Evolutionary conservation across 2,113 vertebrate genomes (phyloP), one percentile per base, ranked within the genome.

Genomic region (Chascanopsetta lugubris): DNA sequence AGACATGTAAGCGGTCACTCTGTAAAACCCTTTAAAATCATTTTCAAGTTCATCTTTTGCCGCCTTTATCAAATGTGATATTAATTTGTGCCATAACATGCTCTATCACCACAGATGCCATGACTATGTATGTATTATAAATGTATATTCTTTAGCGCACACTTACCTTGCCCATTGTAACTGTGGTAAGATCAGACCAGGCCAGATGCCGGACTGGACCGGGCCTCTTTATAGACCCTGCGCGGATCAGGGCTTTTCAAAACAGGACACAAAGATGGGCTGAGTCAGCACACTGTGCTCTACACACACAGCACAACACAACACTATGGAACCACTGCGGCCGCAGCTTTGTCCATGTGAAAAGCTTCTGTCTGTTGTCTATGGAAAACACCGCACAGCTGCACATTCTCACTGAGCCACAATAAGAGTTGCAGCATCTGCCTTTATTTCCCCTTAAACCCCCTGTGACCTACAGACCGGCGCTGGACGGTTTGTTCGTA

Each of bases 161-260:
- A 21, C 90, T 91, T 90, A 91, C 90, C 91, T 92, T 92, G 79
- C 71, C 79, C 90, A 92, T 92, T 74, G 86, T 90, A 65, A 83
- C 69, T 84, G 80, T 75, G 79, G 69, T 75, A 57, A 69, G 75
- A 72, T 84, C 66, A 42, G 82, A 71, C 45, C 67, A 66, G 80
- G 84, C 77, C 72, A 75, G 72, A 70, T 32, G 43, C 32, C 25
- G 13, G 72, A 46, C 72, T 45, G 73, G 50, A 38, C 69, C 54
- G 32, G 73, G 61, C 78, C 85, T 85, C 85, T 91, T 92, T 93
- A 90, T 92, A 91, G 83, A 85, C 69, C 87, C 69, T 24, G 78
- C 67, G 74, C 71, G 72, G 81, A 83, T 87, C 81, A 83, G 76
- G 55, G 54, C 77, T 89, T 91, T 91, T 82, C 80, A 61, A n/a